Evolutionary conservation across 2,797 vertebrate genomes (phyloP), one percentile per base, ranked within the genome.

Genomic region (Melanotaenia nigrans): DNA sequence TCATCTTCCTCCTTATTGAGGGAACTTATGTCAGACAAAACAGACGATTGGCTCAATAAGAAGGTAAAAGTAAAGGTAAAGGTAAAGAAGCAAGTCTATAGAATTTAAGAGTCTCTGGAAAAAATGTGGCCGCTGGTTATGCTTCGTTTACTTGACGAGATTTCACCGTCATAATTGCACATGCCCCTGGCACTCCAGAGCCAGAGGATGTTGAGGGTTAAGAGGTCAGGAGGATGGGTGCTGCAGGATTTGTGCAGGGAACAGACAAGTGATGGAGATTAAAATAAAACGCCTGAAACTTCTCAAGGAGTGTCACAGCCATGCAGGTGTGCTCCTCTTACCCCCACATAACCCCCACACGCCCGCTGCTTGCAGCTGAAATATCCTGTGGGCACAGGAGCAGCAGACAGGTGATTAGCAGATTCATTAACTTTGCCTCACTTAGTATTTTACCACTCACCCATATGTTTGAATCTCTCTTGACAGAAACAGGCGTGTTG

Each of bases 311-410:
- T 57, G 54, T 71, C 79, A 81, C 74, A 58, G 63, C 55, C 69
- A 60, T 49, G 40, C 91, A 94, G 92, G 92, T 94, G 92, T 91
- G 81, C 79, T 56, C 71, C 69, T 59, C 78, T 90, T 86, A 82
- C 83, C 83, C 84, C 55, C 59, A 33, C 49, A 0, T 78, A 35
- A 69, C 80, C 88, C 73, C 76, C 73, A 81, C 85, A 89, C 78
- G 47, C 85, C 80, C 78, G 45, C 71, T 71, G 45, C 83, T 82
- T 62, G 55, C 54, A 58, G 78, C 76, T 71, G 40, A 83, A 79
- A 84, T 70, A 10, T 84, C 85, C 90, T 60, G 57, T 73, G 58
- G 89, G 87, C 71, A 61, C 51, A 75, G 30, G 30, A 30, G 71
- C 65, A 78, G 74, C 82, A 64, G 74, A 71, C 84, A 77, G 85